Base-by-base conservation (phyloP, 2,888 invertebrate species). In the Microdon myrmicae region DNA sequence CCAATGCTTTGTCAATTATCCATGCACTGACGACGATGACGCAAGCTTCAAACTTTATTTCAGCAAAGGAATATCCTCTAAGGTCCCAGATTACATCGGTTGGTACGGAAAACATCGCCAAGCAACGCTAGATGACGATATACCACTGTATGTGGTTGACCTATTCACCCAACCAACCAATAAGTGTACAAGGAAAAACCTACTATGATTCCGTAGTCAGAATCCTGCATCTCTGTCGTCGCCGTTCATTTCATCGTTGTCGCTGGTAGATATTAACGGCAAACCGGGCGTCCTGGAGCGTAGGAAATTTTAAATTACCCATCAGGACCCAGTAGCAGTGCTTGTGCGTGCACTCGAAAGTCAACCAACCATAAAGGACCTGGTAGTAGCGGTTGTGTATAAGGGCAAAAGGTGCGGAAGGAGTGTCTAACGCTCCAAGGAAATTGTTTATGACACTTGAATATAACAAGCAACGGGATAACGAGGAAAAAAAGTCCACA, bases 401-500 rank as follows among this genome's bases (percentile, higher is more conserved):
- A n/a, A n/a, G n/a, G n/a, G n/a, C n/a, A n/a, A n/a, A n/a, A n/a
- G n/a, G n/a, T n/a, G n/a, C n/a, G n/a, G n/a, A n/a, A n/a, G n/a
- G n/a, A n/a, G n/a, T n/a, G n/a, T n/a, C n/a, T n/a, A n/a, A n/a
- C n/a, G 7, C 58, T 47, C 14, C 41, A 41, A 56, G 51, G 58
- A 58, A 64, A 51, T 47, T 58, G 58, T 51, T 64, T 64, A 64
- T 64, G 58, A 64, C 64, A 64, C 47, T 53, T 58, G 41, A 64
- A 53, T 53, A 58, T 53, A 45, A 32, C 41, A 38, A 34, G 14
- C 51, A 58, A 53, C 43, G n/a, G 51, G 58, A 64, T 51, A 58
- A 31, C 31, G 35, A n/a, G n/a, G n/a, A n/a, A n/a, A n/a, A n/a
- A n/a, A n/a, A n/a, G n/a, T n/a, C n/a, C n/a, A n/a, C n/a, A n/a